Base-by-base conservation (phyloP, 2,113 vertebrate species). In the Hepsetus odoe region DNA sequence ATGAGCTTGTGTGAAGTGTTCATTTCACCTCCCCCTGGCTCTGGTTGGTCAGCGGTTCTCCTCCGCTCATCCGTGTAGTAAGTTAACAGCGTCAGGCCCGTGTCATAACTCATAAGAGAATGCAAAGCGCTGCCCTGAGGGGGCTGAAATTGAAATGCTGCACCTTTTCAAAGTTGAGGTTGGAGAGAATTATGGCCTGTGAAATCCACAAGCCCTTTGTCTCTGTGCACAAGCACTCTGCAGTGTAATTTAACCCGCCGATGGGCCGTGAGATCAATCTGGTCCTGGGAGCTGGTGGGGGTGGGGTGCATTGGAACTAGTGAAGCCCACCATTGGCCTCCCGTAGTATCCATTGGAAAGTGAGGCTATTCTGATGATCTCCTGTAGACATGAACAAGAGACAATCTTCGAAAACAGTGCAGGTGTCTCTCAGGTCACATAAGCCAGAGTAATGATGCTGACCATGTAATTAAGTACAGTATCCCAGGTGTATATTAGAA, bases 31-130 rank as follows among this genome's bases (percentile, higher is more conserved):
- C 74, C 75, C 80, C 79, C 74, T 65, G 7, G 56, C 58, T 58
- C 53, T 79, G 82, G 85, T 82, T 87, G 84, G 82, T 83, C 77
- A 88, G 79, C 88, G 83, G 70, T 77, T 84, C 74, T 81, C 75
- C 70, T 82, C 82, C 83, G 72, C 82, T 51, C 81, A 61, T 51
- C 83, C n/a, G 4, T 76, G 59, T 75, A 82, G 89, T 85, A 88
- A 87, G 83, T 82, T 89, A 85, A 88, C 89, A 87, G 86, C 87
- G 80, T 86, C 85, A 75, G 64, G 73, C 70, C 76, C 13, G 53
- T 72, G 75, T 86, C 89, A 86, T 92, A 91, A 91, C 82, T 92
- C 88, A 91, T 78, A 85, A 85, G 69, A 38, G 79, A 81, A 84
- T 81, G 53, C 64, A 82, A 80, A 80, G 80, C 24, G 51, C 86